A percentile compares a stretch with the other conserved stretches of the same genome.
phyloP scores from a whole-genome alignment of 1,140 invertebrate species.

The fruit fly (Drosophila melanogaster) region Release_6_plus_ISO1_MT NT_033777.3:27181501-27182000 shows the following conservation, averaged over 20 bases:
- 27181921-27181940: background rate
- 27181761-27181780: background rate
- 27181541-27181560: constrained; percentile 71
- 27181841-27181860: background rate
- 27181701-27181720: constrained; percentile 35
- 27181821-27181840: background rate
- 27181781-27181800: background rate
- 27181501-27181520: constrained; percentile 2
- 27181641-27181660: constrained; percentile 58
- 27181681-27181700: constrained; percentile 64
- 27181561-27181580: constrained; percentile 65
- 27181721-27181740: constrained; percentile 18
- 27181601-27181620: constrained; percentile 71
- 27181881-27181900: background rate
- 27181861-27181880: background rate
- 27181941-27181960: background rate
- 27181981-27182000: background rate
- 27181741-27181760: constrained; percentile 3
- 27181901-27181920: background rate
- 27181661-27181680: constrained; percentile 46
- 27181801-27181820: background rate
- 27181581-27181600: constrained; percentile 26
- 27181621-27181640: constrained; percentile 73
- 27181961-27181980: background rate
- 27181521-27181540: constrained; percentile 34